Percentiles rank a stretch among this genome's conserved stretches.
phyloP scores from a whole-genome alignment of 1,140 invertebrate genomes.

The Drosophila parabipectinata region DNA sequence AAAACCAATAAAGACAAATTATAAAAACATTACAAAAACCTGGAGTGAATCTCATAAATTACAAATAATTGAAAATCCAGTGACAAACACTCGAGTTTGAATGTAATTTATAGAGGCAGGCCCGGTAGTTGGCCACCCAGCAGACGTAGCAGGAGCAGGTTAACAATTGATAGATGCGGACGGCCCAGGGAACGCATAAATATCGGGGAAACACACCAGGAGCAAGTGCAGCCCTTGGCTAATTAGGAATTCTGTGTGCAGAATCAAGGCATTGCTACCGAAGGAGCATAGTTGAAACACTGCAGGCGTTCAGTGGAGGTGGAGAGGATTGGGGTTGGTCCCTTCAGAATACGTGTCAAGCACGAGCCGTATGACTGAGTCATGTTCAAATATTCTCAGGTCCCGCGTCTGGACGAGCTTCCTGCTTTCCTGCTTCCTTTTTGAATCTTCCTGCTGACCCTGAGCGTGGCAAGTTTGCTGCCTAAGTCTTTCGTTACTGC shows the following conservation, averaged over 20 bases:
- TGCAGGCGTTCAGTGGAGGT: neutral
- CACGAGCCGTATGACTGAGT: conserved; percentile 61
- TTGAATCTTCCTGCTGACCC: neutral
- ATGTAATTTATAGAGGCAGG: conserved; percentile 75
- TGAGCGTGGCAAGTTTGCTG: conserved; percentile 52
- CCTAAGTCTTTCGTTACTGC: conserved; percentile 72
- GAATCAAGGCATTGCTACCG: conserved; percentile 48
- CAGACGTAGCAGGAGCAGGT: conserved; percentile 51
- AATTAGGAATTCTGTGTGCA: conserved; percentile 76
- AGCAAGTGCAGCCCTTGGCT: conserved; percentile 26
- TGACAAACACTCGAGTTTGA: conserved; percentile 42
- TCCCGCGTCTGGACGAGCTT: conserved; percentile 44
- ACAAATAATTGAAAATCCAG: conserved; percentile 24
- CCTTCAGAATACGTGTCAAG: conserved; percentile 45
- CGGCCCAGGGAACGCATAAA: conserved; percentile 68
- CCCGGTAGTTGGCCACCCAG: conserved; percentile 62
- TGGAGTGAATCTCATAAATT: conserved; percentile 61
- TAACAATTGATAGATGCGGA: conserved; percentile 64
- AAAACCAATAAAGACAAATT: conserved; percentile 75
- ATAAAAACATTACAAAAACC: conserved; percentile 44
- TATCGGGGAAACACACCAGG: conserved; percentile 25
- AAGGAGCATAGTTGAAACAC: conserved; percentile 6
- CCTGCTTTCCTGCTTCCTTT: conserved; percentile 82
- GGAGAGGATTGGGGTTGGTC: neutral
- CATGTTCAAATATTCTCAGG: conserved; percentile 71